Base-by-base conservation (phyloP, 1,140 invertebrate genomes). In the Chlorops oryzae region DNA sequence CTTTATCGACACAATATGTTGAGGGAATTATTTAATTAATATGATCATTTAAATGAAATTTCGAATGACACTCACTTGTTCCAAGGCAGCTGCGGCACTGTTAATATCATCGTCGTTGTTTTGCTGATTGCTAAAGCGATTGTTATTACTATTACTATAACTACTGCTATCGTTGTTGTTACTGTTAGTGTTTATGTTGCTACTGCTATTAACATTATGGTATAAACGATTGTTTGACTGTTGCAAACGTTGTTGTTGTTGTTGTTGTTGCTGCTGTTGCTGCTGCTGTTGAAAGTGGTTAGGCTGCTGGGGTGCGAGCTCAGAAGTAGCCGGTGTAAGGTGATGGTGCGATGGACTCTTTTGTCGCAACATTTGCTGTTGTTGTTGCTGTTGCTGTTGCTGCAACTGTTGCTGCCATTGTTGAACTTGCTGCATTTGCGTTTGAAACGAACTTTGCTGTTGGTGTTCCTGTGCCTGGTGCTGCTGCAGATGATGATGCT, bases 1-100 rank as follows among this genome's bases (percentile, higher is more conserved):
- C n/a, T n/a, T n/a, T n/a, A n/a, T n/a, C n/a, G n/a, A n/a, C n/a
- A n/a, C n/a, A n/a, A n/a, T n/a, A n/a, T n/a, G n/a, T n/a, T n/a
- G n/a, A n/a, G n/a, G n/a, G n/a, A n/a, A n/a, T n/a, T n/a, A n/a
- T n/a, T n/a, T n/a, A n/a, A n/a, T n/a, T n/a, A n/a, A n/a, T n/a
- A n/a, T n/a, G n/a, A n/a, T n/a, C n/a, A n/a, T n/a, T n/a, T n/a
- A n/a, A n/a, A n/a, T n/a, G n/a, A n/a, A n/a, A n/a, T n/a, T n/a
- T n/a, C n/a, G n/a, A n/a, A n/a, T n/a, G n/a, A n/a, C 15, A 56
- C 52, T 18, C 18, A 70, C 66, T 62, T 70, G 62, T 49, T 70
- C 66, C 35, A 70, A 23, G 5, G 21, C 62, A 17, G 66, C 66
- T 24, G 63, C 66, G 22, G 64, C 66, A 40, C 57, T 63, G 5